A percentile compares a stretch with the other conserved stretches of the same genome.
These are phyloP conservation scores for Ericerus pela DNA, from an alignment of 1,140 invertebrate species.

Conservation along the genomic window DNA sequence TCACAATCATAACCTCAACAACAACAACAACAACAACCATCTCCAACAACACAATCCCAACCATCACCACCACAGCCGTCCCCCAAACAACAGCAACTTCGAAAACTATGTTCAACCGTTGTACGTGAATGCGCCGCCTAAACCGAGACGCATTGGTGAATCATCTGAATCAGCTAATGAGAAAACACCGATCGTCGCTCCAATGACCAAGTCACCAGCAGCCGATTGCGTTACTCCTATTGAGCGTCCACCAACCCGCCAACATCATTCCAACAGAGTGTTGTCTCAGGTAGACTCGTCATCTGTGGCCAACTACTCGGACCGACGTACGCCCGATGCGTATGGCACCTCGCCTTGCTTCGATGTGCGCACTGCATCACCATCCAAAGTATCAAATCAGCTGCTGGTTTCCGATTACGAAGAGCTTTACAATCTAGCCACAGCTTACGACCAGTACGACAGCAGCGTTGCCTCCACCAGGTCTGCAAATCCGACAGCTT, in stretches of 20 bases:
- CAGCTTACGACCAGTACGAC: not conserved
- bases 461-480: no score
- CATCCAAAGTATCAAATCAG: conserved; percentile 32
- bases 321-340: conserved; percentile 63
- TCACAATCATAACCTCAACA: no score
- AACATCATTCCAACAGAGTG: conserved; percentile 23
- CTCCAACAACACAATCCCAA: no score
- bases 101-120: conserved; percentile 36
- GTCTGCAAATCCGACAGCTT: no score
- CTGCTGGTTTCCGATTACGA: conserved; percentile 71
- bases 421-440: conserved; percentile 44
- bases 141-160: conserved; percentile 46
- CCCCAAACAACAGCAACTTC: conserved; percentile 2
- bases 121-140: conserved; percentile 78
- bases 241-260: conserved; percentile 19
- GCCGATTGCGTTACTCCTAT: conserved; percentile 4
- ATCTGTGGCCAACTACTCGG: conserved; percentile 33
- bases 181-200: no score
- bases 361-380: conserved; percentile 26
- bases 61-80: no score
- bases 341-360: conserved; percentile 51
- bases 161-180: conserved; percentile 1
- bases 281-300: no score
- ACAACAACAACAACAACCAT: no score
- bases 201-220: no score